Base-by-base conservation (phyloP, 2,113 vertebrate genomes). In the Zeus faber region DNA sequence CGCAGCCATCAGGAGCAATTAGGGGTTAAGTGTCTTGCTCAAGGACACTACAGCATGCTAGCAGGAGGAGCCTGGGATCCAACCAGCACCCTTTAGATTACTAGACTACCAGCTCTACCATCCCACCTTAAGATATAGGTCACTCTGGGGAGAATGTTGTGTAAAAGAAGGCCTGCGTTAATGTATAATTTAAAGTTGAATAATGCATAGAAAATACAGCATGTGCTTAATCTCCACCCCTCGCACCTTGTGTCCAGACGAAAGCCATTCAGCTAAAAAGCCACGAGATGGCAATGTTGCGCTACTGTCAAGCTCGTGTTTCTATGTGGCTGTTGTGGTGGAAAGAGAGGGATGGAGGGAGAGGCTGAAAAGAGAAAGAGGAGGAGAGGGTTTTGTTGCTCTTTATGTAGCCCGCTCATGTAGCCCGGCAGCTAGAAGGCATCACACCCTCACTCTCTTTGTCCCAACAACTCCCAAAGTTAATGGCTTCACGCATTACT, bases 401-500 rank as follows among this genome's bases (percentile, higher is more conserved):
- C 58, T 84, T 74, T 80, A 76, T 79, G 75, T 68, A 74, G 72
- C 75, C 76, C 71, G 57, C 57, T 74, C 64, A 69, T 65, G 71
- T 72, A 70, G 80, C 67, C 70, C 58, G 67, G 74, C 80, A 73
- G 71, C 80, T 82, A 66, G 62, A 70, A 85, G 83, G 77, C 80
- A 78, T 79, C 77, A 62, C 59, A 58, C 77, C 65, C 81, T 77
- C 82, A 60, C 52, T 62, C 74, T 74, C 64, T 70, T 66, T 83
- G 81, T 87, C 82, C 75, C 76, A 74, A 85, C 81, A 81, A 85
- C 81, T 86, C 76, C 58, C 66, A 82, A 86, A 81, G 77, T 89
- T 85, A 89, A 91, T 84, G 84, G 86, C 83, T 85, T 87, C 60
- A 85, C 70, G 62, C 84, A 86, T 89, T 85, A 86, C 66, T 65